Evolutionary conservation across 2,888 invertebrate species (phyloP), one percentile per base, ranked within the genome.

Genomic region (Drosophila stalkeri): DNA sequence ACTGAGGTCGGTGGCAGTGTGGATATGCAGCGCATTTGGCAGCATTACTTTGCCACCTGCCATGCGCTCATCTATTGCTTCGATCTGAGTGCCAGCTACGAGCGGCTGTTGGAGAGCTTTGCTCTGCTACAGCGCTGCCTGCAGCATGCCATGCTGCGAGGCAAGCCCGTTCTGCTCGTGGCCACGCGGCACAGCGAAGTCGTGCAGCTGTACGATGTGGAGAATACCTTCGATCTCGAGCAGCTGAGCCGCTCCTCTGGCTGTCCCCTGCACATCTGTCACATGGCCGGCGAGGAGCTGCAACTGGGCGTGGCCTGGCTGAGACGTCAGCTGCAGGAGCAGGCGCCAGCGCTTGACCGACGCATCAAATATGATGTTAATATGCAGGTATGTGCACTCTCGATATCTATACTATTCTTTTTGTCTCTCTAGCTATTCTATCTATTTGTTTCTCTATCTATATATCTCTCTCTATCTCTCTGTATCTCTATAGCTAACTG

Each of bases 21-120:
- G 44, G 90, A 92, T 33, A 92, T 92, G 90, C 92, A 91, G 60
- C 91, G 91, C 20, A 82, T 93, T 4, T 93, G 93, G 93, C 86
- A 87, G 47, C 90, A 92, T 65, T 93, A 93, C 52, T 93, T 85
- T 74, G 81, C 82, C 52, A 47, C 43, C 35, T 69, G 77, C 16
- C 81, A 85, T 20, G 86, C 72, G 1, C 64, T 93, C 5, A 87
- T 92, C 64, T 92, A 83, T 39, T 91, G 92, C 68, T 91, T 91
- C 12, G 91, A 92, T 62, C 81, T 92, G 56, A 87, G 91, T 16
- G 66, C 75, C 12, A 74, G 64, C 56, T 65, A 75, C 23, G 75
- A 81, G 2, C 56, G 80, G 47, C 63, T 92, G 52, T 60, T 73
- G 39, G 56, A 63, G 14, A 74, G 86, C 18, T 91, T 92, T 67